Evolutionary conservation across 1,140 invertebrate genomes (phyloP).

Genomic region (Nixonia krombeini): DNA sequence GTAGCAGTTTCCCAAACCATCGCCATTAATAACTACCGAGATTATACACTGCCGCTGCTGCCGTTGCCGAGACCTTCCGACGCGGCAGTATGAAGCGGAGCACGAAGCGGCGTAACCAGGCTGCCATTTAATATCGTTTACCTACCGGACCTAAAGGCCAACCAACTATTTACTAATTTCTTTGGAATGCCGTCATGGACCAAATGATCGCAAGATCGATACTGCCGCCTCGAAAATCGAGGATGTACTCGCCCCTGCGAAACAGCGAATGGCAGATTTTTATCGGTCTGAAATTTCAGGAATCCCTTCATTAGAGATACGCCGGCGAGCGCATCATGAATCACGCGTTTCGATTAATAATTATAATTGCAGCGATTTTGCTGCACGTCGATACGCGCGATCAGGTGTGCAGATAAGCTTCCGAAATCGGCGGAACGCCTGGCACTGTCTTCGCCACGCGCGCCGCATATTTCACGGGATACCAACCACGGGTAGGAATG

Average conservation of each 20-base stretch:
- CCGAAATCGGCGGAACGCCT: no score
- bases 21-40: conserved; percentile 69
- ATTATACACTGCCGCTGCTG: conserved; percentile 66
- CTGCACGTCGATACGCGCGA: no score
- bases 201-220: conserved; percentile 40
- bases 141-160: conserved; percentile 51
- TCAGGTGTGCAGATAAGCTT: no score
- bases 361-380: conserved; percentile 21
- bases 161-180: conserved; percentile 63
- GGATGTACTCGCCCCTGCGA: conserved; percentile 12
- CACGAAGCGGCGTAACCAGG: conserved; percentile 49
- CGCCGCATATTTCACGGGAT: no score
- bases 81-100: conserved; percentile 45
- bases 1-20: conserved; percentile 70
- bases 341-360: background rate
- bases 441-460: no score
- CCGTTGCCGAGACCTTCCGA: conserved; percentile 35
- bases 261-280: conserved; percentile 44
- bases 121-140: conserved; percentile 63
- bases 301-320: conserved; percentile 30
- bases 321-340: background rate
- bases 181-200: conserved; percentile 56
- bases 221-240: conserved; percentile 43
- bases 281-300: conserved; percentile 35
- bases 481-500: no score